Percentiles rank a stretch among this genome's conserved stretches.
Conservation (phyloP, 2,113 vertebrate species). For the Euleptes europaea region DNA sequence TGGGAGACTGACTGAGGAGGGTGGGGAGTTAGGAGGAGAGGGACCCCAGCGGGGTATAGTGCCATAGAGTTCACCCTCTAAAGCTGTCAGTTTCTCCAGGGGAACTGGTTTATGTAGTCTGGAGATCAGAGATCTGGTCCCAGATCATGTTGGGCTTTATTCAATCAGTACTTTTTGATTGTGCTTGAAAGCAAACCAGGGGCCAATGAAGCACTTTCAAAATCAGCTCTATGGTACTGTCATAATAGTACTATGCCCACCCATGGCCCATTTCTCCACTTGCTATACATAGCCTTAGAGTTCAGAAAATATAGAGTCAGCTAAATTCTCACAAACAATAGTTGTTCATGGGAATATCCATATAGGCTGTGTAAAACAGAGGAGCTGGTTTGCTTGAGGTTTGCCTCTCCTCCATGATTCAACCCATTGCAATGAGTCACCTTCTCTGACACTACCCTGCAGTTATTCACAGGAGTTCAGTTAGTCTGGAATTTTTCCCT, state of each 20-base stretch:
- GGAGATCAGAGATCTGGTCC: no score
- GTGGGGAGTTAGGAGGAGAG: no score
- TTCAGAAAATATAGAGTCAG: not conserved
- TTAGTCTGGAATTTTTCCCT: not conserved
- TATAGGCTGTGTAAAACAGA: not conserved
- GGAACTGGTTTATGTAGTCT: no score
- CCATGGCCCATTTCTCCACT: not conserved
- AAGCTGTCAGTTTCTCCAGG: no score
- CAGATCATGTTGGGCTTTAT: no score
- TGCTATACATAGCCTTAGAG: not conserved
- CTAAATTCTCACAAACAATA: not conserved
- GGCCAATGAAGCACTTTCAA: no score
- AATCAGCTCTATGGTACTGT: no score
- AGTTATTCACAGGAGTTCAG: not conserved
- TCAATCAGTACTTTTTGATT: no score
- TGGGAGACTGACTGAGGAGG: no score
- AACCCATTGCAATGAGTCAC: rapidly evolving
- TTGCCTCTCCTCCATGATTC: not conserved
- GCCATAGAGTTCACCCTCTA: no score
- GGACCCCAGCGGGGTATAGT: no score
- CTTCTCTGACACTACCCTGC: rapidly evolving
- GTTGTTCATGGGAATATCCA: not conserved
- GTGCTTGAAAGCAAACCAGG: no score
- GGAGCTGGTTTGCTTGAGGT: not conserved
- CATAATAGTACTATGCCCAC: not conserved